Evolutionary conservation across 2,113 vertebrate genomes (phyloP), one percentile per base, ranked within the genome.

Genomic region (Megaceryle maxima): DNA sequence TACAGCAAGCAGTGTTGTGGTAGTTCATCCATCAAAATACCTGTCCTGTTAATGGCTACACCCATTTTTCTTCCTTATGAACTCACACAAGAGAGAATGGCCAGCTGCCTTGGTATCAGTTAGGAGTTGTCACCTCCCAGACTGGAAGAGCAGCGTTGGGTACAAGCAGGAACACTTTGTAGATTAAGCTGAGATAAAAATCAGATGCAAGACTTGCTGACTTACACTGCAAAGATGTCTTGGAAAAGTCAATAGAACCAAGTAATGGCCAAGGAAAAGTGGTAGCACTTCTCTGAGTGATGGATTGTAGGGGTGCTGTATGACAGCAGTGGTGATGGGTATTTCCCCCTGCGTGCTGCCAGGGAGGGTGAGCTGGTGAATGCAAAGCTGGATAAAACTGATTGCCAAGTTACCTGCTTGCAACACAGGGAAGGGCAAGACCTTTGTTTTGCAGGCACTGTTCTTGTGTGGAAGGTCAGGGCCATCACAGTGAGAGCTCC

Each of bases 11-110:
- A 26, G 13, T 75, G 64, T 31, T 87, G 11, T 62, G 80, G 20
- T 53, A 80, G 68, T 88, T 70, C 72, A 88, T 95, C 78, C 78
- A 39, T 96, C 83, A 88, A 84, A 87, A 90, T 92, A 67, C 91
- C 70, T 74, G 72, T 88, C 80, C 80, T 1, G 0, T 88, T 90
- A 91, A 83, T 59, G 62, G 26, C 86, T 87, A 20, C 37, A 63
- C 59, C 59, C 4, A 1, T 87, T 92, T 87, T 83, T 78, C 73
- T 81, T 69, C 16, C 80, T 84, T 83, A 35, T 92, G 51, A 43
- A 70, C 50, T 77, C 51, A 26, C 29, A 16, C 2, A 37, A 63
- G 53, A 83, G 73, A 76, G 16, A 21, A 10, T 20, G 73, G n/a
- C 41, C 50, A 4, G 31, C 53, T 53, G 26, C 59, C 46, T 48